Evolutionary conservation across 2,113 vertebrate species (phyloP), one percentile per base, ranked within the genome.

Genomic region (Corvus cornix): DNA sequence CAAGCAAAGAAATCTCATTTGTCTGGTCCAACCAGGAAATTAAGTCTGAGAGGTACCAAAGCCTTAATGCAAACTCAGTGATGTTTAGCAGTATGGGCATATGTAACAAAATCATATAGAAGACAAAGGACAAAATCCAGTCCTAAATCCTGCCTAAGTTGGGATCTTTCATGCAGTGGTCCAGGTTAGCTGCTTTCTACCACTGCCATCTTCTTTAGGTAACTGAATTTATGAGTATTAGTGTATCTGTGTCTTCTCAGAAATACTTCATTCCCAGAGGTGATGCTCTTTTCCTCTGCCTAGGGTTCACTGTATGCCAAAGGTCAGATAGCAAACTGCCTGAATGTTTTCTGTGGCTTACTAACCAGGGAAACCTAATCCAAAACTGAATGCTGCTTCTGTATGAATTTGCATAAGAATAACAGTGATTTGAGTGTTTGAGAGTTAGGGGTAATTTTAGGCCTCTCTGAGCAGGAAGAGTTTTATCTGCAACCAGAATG

Each of bases 391-490:
- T 81, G 48, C 41, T 84, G 59, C 35, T 84, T 89, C 43, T 70
- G 14, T 70, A 37, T 78, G 22, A 39, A 75, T 96, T 87, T 93
- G 48, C 72, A 37, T 93, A 31, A 92, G 74, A 93, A 78, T 77
- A 70, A 21, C 13, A 49, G 10, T 22, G 51, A 63, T 78, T 51
- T 35, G 51, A 73, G 35, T 69, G 39, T 77, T 92, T 84, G 73
- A 87, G 83, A 80, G 48, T 55, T 70, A 30, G 11, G 73, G 6
- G 1, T 68, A 41, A 56, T 76, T 87, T 93, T 82, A 93, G 62
- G 27, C 33, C 27, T 82, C 52, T 85, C 44, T 60, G 74, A 81
- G 21, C 62, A 56, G 79, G 27, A 89, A 93, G 80, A 69, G 27
- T 81, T 87, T 95, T 87, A 68, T 87, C 18, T 89, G 52, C 33